Conservation (phyloP, 1,140 invertebrate species). For the Magallana angulata region DNA sequence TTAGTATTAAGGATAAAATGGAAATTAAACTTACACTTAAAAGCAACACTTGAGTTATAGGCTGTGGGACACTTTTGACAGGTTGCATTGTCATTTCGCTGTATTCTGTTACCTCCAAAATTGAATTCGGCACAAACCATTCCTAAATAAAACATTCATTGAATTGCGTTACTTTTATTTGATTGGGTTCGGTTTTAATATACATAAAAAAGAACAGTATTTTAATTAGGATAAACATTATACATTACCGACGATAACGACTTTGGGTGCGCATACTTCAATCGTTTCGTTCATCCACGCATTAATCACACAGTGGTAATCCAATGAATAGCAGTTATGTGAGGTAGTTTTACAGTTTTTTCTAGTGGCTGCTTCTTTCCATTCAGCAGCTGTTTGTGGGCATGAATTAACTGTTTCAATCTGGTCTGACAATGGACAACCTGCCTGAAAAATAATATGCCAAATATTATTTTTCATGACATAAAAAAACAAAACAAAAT, state of each 20-base stretch:
- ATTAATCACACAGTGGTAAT: conserved; percentile 11
- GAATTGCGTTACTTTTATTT: neutral
- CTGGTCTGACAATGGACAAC: too few relatives aligned
- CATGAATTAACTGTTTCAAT: neutral
- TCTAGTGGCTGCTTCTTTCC: neutral
- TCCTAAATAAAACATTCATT: neutral
- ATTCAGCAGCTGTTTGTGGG: neutral
- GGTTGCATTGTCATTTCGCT: neutral
- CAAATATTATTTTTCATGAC: too few relatives aligned
- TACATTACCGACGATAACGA: neutral
- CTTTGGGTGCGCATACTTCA: neutral
- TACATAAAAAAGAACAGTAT: neutral
- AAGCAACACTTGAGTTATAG: neutral
- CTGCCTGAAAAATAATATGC: too few relatives aligned
- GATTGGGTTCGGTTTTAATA: neutral
- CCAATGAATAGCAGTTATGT: neutral
- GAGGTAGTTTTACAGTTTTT: neutral
- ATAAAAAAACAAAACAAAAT: too few relatives aligned
- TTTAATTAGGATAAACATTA: neutral
- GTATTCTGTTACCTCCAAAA: neutral
- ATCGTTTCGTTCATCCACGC: neutral
- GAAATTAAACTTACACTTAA: neutral
- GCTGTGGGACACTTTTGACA: neutral
- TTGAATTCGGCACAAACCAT: neutral
- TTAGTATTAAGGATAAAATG: neutral